A percentile compares a stretch with the other conserved stretches of the same genome.
Conservation (phyloP, 64 coral and sea anemone species). For the Anthopleura sola region DNA sequence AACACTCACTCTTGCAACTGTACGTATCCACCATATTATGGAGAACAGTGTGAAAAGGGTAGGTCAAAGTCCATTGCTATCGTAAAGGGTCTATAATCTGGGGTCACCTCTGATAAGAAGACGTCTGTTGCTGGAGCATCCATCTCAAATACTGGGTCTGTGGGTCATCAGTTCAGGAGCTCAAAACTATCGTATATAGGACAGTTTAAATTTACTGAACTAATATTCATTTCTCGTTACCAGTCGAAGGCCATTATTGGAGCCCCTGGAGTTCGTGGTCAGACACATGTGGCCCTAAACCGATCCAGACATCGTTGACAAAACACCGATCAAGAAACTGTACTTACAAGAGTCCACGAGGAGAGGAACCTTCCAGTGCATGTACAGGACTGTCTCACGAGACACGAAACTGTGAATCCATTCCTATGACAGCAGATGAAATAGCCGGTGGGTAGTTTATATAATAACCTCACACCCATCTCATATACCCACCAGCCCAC, state of each 20-base stretch:
- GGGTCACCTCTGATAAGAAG: too few species aligned
- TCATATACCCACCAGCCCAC: too few species aligned
- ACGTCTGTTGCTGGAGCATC: too few species aligned
- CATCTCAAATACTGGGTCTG: too few species aligned
- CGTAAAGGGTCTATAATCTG: too few species aligned
- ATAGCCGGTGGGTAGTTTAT: not conserved
- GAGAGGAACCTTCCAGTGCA: not conserved
- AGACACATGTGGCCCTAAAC: not conserved
- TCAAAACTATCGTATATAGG: too few species aligned
- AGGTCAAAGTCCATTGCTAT: not conserved
- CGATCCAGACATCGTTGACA: not conserved
- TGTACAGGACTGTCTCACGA: not conserved
- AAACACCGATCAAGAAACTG: not conserved
- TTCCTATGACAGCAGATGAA: not conserved
- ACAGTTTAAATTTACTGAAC: too few species aligned
- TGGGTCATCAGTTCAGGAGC: too few species aligned
- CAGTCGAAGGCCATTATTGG: not conserved
- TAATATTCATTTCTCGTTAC: not conserved
- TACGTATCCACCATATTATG: not conserved
- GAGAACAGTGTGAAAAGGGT: not conserved
- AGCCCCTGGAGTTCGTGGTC: not conserved
- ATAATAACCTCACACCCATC: too few species aligned
- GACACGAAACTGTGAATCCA: not conserved
- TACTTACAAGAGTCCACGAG: not conserved
- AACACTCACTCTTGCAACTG: not conserved